Base-by-base conservation (phyloP, 2,797 vertebrate genomes). In the Notoglanidium macrostoma region DNA sequence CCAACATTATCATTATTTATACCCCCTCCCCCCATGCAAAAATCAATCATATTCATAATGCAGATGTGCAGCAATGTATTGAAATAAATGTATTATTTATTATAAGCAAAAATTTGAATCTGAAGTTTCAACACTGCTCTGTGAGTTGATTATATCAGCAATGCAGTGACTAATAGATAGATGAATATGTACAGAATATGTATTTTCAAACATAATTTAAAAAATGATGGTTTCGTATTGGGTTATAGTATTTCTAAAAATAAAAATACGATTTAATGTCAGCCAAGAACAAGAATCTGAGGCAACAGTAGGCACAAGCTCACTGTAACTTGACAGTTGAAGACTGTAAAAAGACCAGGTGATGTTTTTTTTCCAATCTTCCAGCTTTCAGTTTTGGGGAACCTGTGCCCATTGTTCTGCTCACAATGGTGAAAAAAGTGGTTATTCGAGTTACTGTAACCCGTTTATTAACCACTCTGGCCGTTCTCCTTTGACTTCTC, bases 41-140 rank as follows among this genome's bases (percentile, higher is more conserved):
- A n/a, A 55, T 55, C 74, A 29, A 67, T 61, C 23, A 80, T 80
- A 29, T 29, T 83, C 15, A 21, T 83, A 67, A 67, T 51, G 61
- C 44, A 67, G 5, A 61, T 80, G 1, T 15, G 46, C 46, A 61
- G 2, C 57, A 61, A 59, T 80, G 1, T n/a, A 61, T 12, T 61
- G 26, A 67, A 49, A 40, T 29, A 55, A 76, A n/a, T 76, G 29
- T 6, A 74, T 74, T 49, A 14, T 54, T 35, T 9, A 40, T 11
- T 61, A 6, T 8, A 1, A 80, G 55, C 19, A 59, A 23, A 40
- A 55, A 55, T 19, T 19, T 21, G 54, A 79, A 32, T 21, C 3
- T 55, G 76, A 19, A 57, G 49, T 77, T 55, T 77, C 0, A 57
- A 57, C 29, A 54, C 74, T 54, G n/a, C 17, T 35, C 5, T 44